Evolutionary conservation across 2,797 vertebrate genomes (phyloP).

Genomic region (Arrhamphus sclerolepis): DNA sequence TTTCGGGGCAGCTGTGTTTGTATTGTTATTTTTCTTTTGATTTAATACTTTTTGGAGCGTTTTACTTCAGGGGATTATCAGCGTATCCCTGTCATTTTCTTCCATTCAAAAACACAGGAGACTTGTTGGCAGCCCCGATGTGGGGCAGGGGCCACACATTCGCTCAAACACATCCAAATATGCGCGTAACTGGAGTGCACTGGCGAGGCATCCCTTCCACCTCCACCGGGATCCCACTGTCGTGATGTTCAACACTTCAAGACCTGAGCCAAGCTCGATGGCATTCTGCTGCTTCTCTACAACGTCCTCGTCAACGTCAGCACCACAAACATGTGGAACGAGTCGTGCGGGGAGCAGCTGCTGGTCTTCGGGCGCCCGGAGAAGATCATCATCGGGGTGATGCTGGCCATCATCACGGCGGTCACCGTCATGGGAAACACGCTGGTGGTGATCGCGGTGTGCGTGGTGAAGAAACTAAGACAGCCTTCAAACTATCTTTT

Average conservation of each 20-base stretch:
- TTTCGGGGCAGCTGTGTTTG: slow-evolving; percentile 4
- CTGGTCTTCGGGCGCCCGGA: slow-evolving; percentile 77
- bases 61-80: slow-evolving; percentile 8
- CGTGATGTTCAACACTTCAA: slow-evolving; percentile 85
- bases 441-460: slow-evolving; percentile 84
- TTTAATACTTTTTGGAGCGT: slow-evolving; percentile 11
- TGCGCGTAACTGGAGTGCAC: slow-evolving; percentile 76
- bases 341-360: slow-evolving; percentile 80
- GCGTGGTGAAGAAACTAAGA: slow-evolving; percentile 85
- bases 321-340: slow-evolving; percentile 77
- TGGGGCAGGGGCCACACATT: slow-evolving; percentile 30
- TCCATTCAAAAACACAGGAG: slow-evolving; percentile 12
- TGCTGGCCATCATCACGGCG: slow-evolving; percentile 82
- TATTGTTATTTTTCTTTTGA: slow-evolving; percentile 21
- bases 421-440: slow-evolving; percentile 86
- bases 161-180: slow-evolving; percentile 65
- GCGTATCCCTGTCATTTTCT: neutral
- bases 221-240: slow-evolving; percentile 50
- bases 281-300: slow-evolving; percentile 70
- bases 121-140: slow-evolving; percentile 34
- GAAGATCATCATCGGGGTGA: slow-evolving; percentile 83
- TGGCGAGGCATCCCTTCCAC: slow-evolving; percentile 77
- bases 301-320: slow-evolving; percentile 57
- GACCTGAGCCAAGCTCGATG: slow-evolving; percentile 77
- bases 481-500: slow-evolving; percentile 86